phyloP scores from a whole-genome alignment of 1,140 invertebrate genomes.

The Meloidogyne floridensis region DNA sequence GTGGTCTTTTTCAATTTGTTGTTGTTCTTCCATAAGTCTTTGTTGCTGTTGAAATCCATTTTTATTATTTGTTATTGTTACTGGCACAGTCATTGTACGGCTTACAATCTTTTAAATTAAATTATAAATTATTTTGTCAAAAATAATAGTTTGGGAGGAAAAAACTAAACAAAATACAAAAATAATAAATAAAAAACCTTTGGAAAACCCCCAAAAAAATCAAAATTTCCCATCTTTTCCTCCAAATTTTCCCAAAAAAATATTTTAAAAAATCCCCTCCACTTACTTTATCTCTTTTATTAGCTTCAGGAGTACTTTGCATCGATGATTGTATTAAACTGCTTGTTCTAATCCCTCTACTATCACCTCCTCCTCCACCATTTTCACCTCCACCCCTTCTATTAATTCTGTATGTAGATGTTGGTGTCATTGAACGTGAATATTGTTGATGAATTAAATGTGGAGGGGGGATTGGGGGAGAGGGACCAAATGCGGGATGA shows the following conservation, averaged over 20 bases:
- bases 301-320: slow-evolving; percentile 26
- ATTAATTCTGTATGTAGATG: slow-evolving; percentile 15
- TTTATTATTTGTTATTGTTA: slow-evolving; percentile 28
- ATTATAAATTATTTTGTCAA: background rate
- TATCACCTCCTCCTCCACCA: background rate
- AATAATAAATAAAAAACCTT: no score
- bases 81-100: slow-evolving; percentile 25
- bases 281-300: slow-evolving; percentile 24
- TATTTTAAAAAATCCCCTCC: background rate
- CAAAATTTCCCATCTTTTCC: no score
- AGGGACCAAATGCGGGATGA: background rate
- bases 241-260: background rate
- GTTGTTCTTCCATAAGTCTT: slow-evolving; percentile 5
- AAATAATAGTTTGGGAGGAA: background rate
- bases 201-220: no score
- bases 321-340: slow-evolving; percentile 5
- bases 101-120: slow-evolving; percentile 1
- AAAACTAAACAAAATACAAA: no score
- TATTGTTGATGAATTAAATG: slow-evolving; percentile 11
- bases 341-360: background rate
- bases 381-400: background rate
- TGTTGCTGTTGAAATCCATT: slow-evolving; percentile 5
- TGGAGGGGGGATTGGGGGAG: background rate
- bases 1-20: background rate
- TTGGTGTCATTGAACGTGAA: slow-evolving; percentile 21